Base-by-base conservation (phyloP, 2,888 invertebrate genomes). In the Atherix ibis region DNA sequence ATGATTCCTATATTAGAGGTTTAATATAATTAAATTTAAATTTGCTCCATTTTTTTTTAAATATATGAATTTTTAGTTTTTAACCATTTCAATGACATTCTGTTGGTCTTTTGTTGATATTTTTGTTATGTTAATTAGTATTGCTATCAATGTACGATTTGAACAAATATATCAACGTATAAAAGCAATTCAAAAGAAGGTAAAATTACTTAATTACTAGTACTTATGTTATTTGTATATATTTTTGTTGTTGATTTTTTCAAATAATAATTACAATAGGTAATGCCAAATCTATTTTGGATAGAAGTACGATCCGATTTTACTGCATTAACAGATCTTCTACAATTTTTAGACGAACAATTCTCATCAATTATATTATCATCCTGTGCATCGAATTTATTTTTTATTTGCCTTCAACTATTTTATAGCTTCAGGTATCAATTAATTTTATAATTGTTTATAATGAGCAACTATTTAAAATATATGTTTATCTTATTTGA, bases 41-140 rank as follows among this genome's bases (percentile, higher is more conserved):
- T n/a, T n/a, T n/a, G n/a, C n/a, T n/a, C n/a, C n/a, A n/a, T n/a
- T n/a, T n/a, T n/a, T n/a, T n/a, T n/a, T n/a, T n/a, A n/a, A n/a
- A n/a, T n/a, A 27, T 34, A 30, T 33, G 22, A 17, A 8, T 28
- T 40, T 39, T 14, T 30, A 58, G 46, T 58, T 56, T 54, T 45
- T 52, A 10, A 55, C 51, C n/a, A 38, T 56, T 18, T 43, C 52
- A 5, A 70, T 73, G 30, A 78, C 79, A 0, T 70, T 75, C 35
- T 63, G 72, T 1, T 80, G 79, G 79, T 79, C 75, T 49, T 78
- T 73, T 40, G 71, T 76, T 45, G 80, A 80, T 45, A 57, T 78
- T 32, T 70, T 80, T 34, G 67, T 80, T 12, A 74, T 76, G 37
- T 49, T 79, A 5, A 62, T 77, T 25, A 76, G 76, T 48, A 64